Evolutionary conservation across 2,888 invertebrate species (phyloP).

Genomic region (Hoplodrina blanda): DNA sequence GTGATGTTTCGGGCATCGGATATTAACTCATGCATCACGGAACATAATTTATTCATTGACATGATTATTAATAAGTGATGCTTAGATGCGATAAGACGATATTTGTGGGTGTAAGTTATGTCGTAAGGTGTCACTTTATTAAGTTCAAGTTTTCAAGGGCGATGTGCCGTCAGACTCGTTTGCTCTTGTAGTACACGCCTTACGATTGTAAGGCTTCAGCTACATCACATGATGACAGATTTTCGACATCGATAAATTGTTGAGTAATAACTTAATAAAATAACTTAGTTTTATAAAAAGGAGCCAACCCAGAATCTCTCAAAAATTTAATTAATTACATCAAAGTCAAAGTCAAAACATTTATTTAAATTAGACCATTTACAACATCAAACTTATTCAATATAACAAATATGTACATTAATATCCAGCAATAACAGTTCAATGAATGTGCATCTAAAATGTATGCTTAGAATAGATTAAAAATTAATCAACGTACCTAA

Average conservation of each 20-base stretch:
- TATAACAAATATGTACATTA: no score
- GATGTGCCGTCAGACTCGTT: conserved; percentile 80
- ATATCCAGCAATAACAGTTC: no score
- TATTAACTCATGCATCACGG: conserved; percentile 67
- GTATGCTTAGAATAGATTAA: no score
- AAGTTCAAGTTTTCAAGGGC: conserved; percentile 80
- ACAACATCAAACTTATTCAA: no score
- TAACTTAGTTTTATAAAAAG: not conserved
- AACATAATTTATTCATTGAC: conserved; percentile 75
- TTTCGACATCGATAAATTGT: conserved; percentile 44
- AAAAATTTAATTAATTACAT: no score
- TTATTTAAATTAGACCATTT: no score
- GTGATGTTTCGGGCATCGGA: conserved; percentile 38
- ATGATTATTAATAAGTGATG: conserved; percentile 78
- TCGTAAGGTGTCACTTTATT: conserved; percentile 81
- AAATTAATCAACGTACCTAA: no score
- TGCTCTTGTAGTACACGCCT: conserved; percentile 67
- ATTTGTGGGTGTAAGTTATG: conserved; percentile 81
- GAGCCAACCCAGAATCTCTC: not conserved
- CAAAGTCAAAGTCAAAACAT: no score
- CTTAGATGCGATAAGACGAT: conserved; percentile 77
- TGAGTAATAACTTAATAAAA: conserved; percentile 18
- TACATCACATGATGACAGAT: conserved; percentile 53
- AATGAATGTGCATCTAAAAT: no score
- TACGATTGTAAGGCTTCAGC: conserved; percentile 67